Evolutionary conservation across 2,888 invertebrate species (phyloP).

Genomic region (Ochlodes sylvanus): DNA sequence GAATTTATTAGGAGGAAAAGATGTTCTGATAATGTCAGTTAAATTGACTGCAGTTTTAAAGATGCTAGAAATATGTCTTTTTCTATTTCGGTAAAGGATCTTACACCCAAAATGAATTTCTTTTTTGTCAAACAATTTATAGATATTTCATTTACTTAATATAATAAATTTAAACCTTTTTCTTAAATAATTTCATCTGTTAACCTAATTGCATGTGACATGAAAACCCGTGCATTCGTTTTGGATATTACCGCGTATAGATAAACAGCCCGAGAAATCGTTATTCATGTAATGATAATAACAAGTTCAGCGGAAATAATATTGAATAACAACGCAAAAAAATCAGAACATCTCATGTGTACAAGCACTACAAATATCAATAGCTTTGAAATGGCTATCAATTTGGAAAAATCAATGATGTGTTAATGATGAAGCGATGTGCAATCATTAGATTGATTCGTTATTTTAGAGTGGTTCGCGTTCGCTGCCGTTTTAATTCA

Average conservation of each 20-base stretch:
- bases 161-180: too few species aligned
- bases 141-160: too few species aligned
- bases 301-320: slow-evolving; percentile 3
- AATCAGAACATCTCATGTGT: slow-evolving; percentile 16
- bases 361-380: slow-evolving; percentile 34
- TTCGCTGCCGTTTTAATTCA: slow-evolving; percentile 29
- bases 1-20: too few species aligned
- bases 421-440: slow-evolving; percentile 33
- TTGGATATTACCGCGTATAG: neutral
- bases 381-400: slow-evolving; percentile 35
- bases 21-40: too few species aligned
- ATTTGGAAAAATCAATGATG: slow-evolving; percentile 38
- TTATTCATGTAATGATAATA: slow-evolving; percentile 3
- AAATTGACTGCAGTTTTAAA: too few species aligned
- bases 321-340: slow-evolving; percentile 1
- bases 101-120: too few species aligned
- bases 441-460: slow-evolving; percentile 37
- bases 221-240: too few species aligned
- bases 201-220: too few species aligned
- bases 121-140: too few species aligned
- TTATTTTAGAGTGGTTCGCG: slow-evolving; percentile 37
- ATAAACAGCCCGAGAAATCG: neutral
- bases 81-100: too few species aligned
- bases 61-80: too few species aligned
- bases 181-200: too few species aligned